Evolutionary conservation across 2,113 vertebrate genomes (phyloP), one percentile per base, ranked within the genome.

Genomic region (Etia nguti): DNA sequence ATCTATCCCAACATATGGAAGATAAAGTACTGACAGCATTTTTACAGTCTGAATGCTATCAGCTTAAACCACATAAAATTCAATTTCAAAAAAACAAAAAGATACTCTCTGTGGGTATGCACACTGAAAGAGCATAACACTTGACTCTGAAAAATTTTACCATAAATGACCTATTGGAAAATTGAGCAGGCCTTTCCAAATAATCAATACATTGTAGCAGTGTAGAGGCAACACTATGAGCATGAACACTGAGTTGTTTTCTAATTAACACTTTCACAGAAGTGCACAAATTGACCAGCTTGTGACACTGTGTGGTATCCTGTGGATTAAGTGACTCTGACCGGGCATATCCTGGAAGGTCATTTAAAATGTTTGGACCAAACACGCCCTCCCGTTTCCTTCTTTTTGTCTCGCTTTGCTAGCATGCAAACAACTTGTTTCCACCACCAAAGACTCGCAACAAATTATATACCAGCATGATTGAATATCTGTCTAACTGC

Each of bases 151-250:
- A 43, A 81, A 7, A 18, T 62, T 82, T 90, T 55, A 24, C 10
- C 31, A n/a, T 12, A 54, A 22, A 34, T 65, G 41, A 87, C 82
- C 81, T 91, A 93, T 92, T 77, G 90, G 88, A 73, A 84, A 90
- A 92, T 75, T 82, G 88, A 91, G 8, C 9, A 6, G 22, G 68
- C 46, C 41, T 80, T 80, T 68, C 82, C 46, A 16, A 77, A 65
- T 16, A 57, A 73, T 91, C 88, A 29, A 73, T 91, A 41, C n/a
- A 65, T 26, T 12, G 36, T 16, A 52, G 73, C 36, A 38, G 31
- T 60, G 48, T 41, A 80, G 46, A 68, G 68, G 82, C 50, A 85
- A 36, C 68, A 5, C 22, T 41, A 86, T 87, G 81, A 26, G 80
- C 50, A 80, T 46, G 36, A 80, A 82, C 79, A 80, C 31, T 50